Base-by-base conservation (phyloP, 2,888 invertebrate species). In the Coelopa pilipes region DNA sequence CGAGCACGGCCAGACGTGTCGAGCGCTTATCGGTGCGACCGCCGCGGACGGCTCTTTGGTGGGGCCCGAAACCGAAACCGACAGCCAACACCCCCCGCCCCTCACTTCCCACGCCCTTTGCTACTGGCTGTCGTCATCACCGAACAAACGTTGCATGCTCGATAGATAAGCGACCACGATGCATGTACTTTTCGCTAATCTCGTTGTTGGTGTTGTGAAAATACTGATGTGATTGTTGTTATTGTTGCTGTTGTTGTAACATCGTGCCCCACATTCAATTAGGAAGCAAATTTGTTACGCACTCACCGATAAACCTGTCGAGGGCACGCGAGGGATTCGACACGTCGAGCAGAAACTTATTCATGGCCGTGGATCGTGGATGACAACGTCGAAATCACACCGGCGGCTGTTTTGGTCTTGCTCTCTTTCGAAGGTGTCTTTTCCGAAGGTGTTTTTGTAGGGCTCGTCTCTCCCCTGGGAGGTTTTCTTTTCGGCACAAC, bases 301-400 rank as follows among this genome's bases (percentile, higher is more conserved):
- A 60, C 70, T 70, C 73, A 76, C 77, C 75, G 9, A 78, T 71
- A 74, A 76, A 68, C 70, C 78, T 78, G 72, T 79, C 77, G 74
- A 78, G 68, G 70, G 74, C 74, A 60, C 60, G 70, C 66, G 76
- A 73, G 45, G 78, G 76, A 72, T 72, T 74, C 53, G 77, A 74
- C 17, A 75, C 70, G 67, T 74, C 66, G 24, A 77, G 34, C 34
- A 34, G 69, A 70, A 76, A 74, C 74, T 78, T 76, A 67, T 75
- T 72, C 76, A 76, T 79, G 59, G 72, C 50, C 15, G 7, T 60
- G 4, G 10, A 55, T 15, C 5, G 11, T 10, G 17, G 2, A 34
- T 34, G 34, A n/a, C 1, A 55, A 17, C 55, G n/a, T n/a, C n/a
- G n/a, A n/a, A n/a, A n/a, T n/a, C n/a, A n/a, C n/a, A n/a, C n/a